Evolutionary conservation across 2,797 vertebrate species (phyloP).

Genomic region (Sebastes matsubarae): DNA sequence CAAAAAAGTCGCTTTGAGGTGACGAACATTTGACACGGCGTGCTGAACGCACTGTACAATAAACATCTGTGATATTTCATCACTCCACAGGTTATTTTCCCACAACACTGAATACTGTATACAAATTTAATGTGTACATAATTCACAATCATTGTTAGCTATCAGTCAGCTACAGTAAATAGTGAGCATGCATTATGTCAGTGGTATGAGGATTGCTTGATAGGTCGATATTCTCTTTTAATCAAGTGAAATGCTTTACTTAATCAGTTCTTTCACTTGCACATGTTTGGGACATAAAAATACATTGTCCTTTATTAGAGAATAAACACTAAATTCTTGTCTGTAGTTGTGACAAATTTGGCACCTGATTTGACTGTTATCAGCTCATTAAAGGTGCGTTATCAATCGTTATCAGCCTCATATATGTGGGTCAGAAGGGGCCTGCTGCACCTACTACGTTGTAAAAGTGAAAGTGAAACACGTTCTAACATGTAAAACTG

Average conservation of each 20-base stretch:
- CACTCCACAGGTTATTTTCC: slow-evolving; percentile 73
- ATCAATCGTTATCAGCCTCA: background rate
- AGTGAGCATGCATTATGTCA: slow-evolving; percentile 60
- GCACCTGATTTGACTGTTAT: background rate
- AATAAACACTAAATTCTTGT: slow-evolving; percentile 6
- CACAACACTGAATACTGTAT: slow-evolving; percentile 64
- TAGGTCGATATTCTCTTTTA: slow-evolving; percentile 32
- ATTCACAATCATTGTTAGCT: slow-evolving; percentile 69
- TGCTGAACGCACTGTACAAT: slow-evolving; percentile 40
- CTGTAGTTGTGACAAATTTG: background rate
- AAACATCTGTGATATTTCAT: slow-evolving; percentile 63
- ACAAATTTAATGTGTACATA: slow-evolving; percentile 67
- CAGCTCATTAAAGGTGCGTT: background rate
- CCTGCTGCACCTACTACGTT: background rate
- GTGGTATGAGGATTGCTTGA: slow-evolving; percentile 49
- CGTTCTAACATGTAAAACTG: background rate
- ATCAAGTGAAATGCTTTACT: slow-evolving; percentile 2
- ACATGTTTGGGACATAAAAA: slow-evolving; percentile 16
- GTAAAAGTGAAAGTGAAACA: background rate
- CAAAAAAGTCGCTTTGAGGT: slow-evolving; percentile 46
- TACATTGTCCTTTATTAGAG: slow-evolving; percentile 32
- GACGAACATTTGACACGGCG: slow-evolving; percentile 49
- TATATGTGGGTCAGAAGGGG: background rate
- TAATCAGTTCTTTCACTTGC: slow-evolving; percentile 13
- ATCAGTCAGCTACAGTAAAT: slow-evolving; percentile 55